Base-by-base conservation (phyloP, 2,797 vertebrate species). In the Trachops cirrhosus region DNA sequence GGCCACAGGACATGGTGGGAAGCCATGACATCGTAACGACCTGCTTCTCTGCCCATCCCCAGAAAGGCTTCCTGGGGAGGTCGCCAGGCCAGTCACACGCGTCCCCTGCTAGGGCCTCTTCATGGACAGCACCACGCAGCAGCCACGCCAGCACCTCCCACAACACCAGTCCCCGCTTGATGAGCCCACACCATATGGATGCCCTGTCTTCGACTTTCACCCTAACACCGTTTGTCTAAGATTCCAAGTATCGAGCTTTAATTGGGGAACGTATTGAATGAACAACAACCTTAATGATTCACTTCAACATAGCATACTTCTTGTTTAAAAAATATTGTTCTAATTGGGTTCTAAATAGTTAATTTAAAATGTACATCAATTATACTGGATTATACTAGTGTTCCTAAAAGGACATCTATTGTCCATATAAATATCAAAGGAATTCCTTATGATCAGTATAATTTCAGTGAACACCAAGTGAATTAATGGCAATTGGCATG, bases 291-390 rank as follows among this genome's bases (percentile, higher is more conserved):
- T 32, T 18, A 29, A 1, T 74, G 71, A 93, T 89, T 93, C 93
- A 52, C 84, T 70, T 77, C 44, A 96, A 78, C 18, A 46, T 32
- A 93, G 90, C 74, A 88, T 74, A 59, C 44, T 95, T 71, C 34
- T 91, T 94, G 50, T 85, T 64, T 39, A 50, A 52, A 74, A 83
- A 92, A 46, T 93, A 83, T 39, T 39, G 86, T 50, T 96, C 88
- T 83, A 89, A 95, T 12, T 89, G 64, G 46, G 52, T 37, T 86
- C 37, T 96, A 94, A 97, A 96, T 57, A 86, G 85, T 91, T 97
- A 92, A 97, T 96, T 97, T 95, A 96, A 48, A 94, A 95, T 90
- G 70, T 73, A 91, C 57, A 94, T 97, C 96, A 97, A 97, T 97
- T 97, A 96, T 94, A 86, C 77, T 89, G 94, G 96, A 97, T 97